These are phyloP conservation scores for Virgularia gustaviana DNA, from an alignment of 92 coral and sea anemone genomes.

Conservation along the genomic window DNA sequence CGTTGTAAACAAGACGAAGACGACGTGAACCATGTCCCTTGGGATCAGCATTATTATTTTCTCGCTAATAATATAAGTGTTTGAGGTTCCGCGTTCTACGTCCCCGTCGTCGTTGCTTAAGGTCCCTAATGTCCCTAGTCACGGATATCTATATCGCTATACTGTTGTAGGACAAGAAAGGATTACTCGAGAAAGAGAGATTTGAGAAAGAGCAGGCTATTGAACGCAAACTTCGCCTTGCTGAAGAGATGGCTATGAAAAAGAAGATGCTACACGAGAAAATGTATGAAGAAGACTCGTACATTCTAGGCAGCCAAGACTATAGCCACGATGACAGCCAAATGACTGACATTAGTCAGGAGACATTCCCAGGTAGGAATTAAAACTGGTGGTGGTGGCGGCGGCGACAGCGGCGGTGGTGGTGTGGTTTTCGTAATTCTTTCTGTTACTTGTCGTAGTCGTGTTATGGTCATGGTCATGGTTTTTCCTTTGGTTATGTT, in stretches of 20 bases:
- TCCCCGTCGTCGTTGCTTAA: too few species aligned
- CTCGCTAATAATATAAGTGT: too few species aligned
- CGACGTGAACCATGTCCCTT: too few species aligned
- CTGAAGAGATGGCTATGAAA: slow-evolving; percentile 16
- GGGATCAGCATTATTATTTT: too few species aligned
- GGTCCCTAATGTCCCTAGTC: not conserved
- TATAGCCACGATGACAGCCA: slow-evolving; percentile 76
- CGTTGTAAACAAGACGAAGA: not conserved
- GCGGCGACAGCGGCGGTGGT: too few species aligned
- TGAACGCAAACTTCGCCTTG: slow-evolving; percentile 36
- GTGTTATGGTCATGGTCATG: not conserved
- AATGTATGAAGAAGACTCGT: slow-evolving; percentile 18
- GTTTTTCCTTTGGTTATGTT: too few species aligned
- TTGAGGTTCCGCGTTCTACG: too few species aligned
- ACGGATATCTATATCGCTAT: not conserved
- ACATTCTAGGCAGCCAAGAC: slow-evolving; percentile 43
- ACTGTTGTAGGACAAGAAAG: slow-evolving; percentile 53
- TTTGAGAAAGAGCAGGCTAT: slow-evolving; percentile 47
- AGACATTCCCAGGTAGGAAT: slow-evolving; percentile 83
- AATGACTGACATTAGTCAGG: slow-evolving; percentile 82
- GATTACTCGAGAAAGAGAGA: slow-evolving; percentile 61
- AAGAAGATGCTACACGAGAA: slow-evolving; percentile 16
- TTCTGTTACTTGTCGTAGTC: not conserved
- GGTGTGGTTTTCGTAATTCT: not conserved
- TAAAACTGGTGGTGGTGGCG: not conserved